These are phyloP conservation scores for Chaetodon trifasciatus DNA, from an alignment of 2,797 vertebrate species.

Conservation along the genomic window DNA sequence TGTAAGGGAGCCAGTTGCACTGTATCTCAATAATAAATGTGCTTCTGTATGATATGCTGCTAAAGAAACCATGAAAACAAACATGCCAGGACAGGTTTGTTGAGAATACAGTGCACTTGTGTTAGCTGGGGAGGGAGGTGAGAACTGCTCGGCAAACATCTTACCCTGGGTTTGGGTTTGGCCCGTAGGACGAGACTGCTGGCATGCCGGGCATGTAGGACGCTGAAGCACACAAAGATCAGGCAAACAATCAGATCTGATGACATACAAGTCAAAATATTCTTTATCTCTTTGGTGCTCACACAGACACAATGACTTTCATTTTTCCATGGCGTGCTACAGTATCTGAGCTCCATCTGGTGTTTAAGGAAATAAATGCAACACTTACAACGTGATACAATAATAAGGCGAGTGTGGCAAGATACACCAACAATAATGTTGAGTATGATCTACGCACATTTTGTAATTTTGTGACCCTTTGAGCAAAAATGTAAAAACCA, in stretches of 20 bases:
- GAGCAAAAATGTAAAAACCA: background rate
- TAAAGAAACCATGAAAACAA: constrained; percentile 9
- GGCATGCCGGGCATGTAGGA: constrained; percentile 96
- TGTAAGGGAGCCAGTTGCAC: background rate
- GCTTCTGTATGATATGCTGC: background rate
- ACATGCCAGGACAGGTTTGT: constrained; percentile 17
- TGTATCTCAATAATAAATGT: background rate
- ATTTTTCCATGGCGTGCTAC: background rate
- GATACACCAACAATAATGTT: background rate
- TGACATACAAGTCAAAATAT: background rate
- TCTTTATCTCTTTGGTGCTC: background rate
- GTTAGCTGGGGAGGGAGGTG: background rate
- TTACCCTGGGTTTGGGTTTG: constrained; percentile 94
- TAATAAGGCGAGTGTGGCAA: background rate
- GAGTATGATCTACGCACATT: background rate
- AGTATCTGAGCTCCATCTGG: constrained; percentile 74
- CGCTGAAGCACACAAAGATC: constrained; percentile 82
- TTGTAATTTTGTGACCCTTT: background rate
- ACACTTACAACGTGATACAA: background rate
- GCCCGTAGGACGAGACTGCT: constrained; percentile 89
- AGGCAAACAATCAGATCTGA: constrained; percentile 32
- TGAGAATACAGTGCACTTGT: background rate
- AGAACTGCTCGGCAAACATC: constrained; percentile 35
- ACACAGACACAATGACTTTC: background rate
- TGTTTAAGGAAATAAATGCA: constrained; percentile 60